Base-by-base conservation (phyloP, 2,113 vertebrate genomes). In the Catharus bicknelli region DNA sequence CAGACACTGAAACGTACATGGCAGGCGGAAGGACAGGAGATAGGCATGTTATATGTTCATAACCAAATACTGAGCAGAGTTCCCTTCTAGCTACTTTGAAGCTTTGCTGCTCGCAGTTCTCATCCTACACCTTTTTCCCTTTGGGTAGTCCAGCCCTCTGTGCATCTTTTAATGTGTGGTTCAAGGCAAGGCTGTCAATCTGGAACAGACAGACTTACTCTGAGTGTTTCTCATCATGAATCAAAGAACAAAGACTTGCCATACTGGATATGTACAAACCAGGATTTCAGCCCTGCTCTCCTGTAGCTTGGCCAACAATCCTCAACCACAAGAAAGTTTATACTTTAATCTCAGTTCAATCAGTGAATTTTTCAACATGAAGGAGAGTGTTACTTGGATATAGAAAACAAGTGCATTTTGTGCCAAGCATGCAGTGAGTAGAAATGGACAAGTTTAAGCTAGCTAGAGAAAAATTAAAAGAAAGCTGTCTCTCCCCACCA, bases 241-340 rank as follows among this genome's bases (percentile, higher is more conserved):
- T 75, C 68, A 78, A 95, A 78, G 88, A 94, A 94, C 64, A 88
- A 95, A 94, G 88, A 70, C 90, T 91, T 67, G 75, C 81, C 59
- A 79, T 88, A 95, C 85, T 16, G 19, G 81, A 77, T 92, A 82
- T 3, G 59, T 81, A 86, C 45, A 94, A 91, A 83, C 86, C 59
- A 74, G 40, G 75, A 67, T 83, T 83, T 83, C 82, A 94, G 17
- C 25, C 26, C 87, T n/a, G 40, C 61, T 94, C 79, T 86, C 79
- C 68, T 91, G 67, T 88, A 91, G 36, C 64, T 88, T 75, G 85
- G 94, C 90, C 75, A 95, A 78, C 79, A 93, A 91, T 27, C n/a
- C 51, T 40, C 68, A 91, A 83, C 94, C 95, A 91, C 95, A 95
- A 88, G 93, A 95, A 95, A 96, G 90, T 59, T 83, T 70, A 55